Evolutionary conservation across 35 echinoderm and acorn worm species (phyloP).

Genomic region (Eucidaris tribuloides): DNA sequence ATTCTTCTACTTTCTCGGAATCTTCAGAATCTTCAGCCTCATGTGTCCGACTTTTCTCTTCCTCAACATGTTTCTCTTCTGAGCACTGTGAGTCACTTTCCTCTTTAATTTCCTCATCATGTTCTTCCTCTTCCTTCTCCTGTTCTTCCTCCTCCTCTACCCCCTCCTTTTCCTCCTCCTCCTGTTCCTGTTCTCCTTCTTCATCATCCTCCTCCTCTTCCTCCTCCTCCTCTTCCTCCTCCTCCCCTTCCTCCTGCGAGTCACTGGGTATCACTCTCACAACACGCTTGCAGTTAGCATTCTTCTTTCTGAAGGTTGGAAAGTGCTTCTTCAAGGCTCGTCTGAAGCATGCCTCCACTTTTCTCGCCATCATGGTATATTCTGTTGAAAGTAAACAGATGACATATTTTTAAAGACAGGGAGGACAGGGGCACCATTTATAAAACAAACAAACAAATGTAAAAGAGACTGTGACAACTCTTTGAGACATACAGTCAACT

Average conservation of each 20-base stretch:
- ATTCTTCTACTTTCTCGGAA: background rate
- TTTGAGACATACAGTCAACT: no score
- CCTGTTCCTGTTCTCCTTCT: background rate
- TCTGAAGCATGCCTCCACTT: slow-evolving; percentile 41
- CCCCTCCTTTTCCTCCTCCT: background rate
- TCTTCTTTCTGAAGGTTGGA: slow-evolving; percentile 14
- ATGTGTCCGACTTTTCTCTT: no score
- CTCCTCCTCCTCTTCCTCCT: background rate
- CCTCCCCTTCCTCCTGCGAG: slow-evolving; percentile 3
- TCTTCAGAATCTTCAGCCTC: background rate
- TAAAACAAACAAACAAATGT: no score
- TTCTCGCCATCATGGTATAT: slow-evolving; percentile 55
- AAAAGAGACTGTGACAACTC: no score
- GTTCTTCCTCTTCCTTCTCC: background rate
- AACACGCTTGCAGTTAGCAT: slow-evolving; percentile 6
- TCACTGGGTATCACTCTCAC: background rate
- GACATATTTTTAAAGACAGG: background rate
- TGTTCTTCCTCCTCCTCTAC: background rate
- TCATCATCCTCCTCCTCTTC: background rate
- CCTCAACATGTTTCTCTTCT: background rate
- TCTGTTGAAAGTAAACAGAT: background rate
- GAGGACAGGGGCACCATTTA: background rate
- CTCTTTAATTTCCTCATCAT: background rate
- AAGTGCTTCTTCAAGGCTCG: slow-evolving; percentile 18
- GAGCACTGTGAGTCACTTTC: no score